Evolutionary conservation across 2,113 vertebrate genomes (phyloP).

Genomic region (Ctenodactylus gundi): DNA sequence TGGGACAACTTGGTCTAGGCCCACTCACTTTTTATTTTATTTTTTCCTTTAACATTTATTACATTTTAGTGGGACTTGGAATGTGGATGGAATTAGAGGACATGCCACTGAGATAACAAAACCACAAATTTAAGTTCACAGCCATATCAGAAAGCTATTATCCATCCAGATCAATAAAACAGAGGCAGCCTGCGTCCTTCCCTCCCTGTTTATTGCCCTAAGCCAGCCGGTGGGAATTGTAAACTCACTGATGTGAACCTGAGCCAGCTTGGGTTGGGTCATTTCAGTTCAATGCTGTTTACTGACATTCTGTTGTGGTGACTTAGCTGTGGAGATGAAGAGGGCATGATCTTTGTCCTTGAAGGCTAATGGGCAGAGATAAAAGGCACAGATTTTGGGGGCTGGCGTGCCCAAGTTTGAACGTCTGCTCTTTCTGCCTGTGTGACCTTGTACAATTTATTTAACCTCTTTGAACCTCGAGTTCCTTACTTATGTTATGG

Average conservation of each 20-base stretch:
- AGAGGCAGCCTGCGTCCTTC: too few relatives aligned
- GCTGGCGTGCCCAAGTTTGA: not conserved
- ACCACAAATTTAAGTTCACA: not conserved
- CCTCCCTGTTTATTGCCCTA: not conserved
- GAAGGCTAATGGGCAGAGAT: not conserved
- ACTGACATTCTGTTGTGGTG: not conserved
- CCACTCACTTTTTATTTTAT: not conserved
- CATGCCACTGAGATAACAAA: not conserved
- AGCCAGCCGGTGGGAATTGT: not conserved
- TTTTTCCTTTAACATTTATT: slow-evolving; percentile 21
- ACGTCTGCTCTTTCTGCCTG: not conserved
- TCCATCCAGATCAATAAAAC: not conserved
- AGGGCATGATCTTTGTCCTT: not conserved
- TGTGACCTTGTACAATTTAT: not conserved
- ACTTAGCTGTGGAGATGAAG: not conserved
- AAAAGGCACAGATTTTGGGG: not conserved
- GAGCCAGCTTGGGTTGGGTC: not conserved
- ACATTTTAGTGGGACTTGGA: not conserved
- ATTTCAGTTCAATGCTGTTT: not conserved
- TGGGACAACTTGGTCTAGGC: not conserved
- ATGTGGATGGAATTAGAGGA: not conserved
- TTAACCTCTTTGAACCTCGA: not conserved
- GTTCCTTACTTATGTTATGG: not conserved
- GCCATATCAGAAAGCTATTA: not conserved
- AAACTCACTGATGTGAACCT: not conserved